Base-by-base conservation (phyloP, 64 coral and sea anemone genomes). In the Montipora sp. region DNA sequence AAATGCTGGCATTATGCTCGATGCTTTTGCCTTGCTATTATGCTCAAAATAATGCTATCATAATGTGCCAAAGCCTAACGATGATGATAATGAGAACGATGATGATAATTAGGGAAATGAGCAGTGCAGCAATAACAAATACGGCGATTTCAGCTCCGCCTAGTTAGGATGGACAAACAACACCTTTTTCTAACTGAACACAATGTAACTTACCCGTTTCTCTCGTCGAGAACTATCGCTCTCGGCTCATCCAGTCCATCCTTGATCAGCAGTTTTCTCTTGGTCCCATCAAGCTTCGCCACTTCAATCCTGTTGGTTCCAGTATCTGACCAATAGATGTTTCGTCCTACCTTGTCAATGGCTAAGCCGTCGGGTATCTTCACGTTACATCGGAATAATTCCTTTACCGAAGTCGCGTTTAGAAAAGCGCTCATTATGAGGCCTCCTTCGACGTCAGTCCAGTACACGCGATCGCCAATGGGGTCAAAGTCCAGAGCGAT, bases 401-500 rank as follows among this genome's bases (percentile, higher is more conserved):
- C 82, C 50, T 86, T 45, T 0, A 73, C 6, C 8, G 74, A 71
- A 3, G 90, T 75, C 22, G 72, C 95, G 44, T 96, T 92, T 45
- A 83, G 57, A 57, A 70, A 85, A 45, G 95, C 80, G 51, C 95
- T 92, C 2, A 77, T 71, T 1, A 96, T 93, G 15, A 48, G 70
- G 57, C 83, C 85, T 27, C 75, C 24, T 48, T 48, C 77, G n/a
- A 87, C 80, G 21, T 96, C 95, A 50, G 90, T 90, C 90, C 90
- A 96, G 22, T 90, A 96, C 20, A 96, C 79, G 49, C 80, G 76
- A 79, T 59, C 84, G 7, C 87, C 90, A 14, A 93, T 51, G 1
- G 91, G 87, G 51, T 96, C 90, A 73, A 57, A 92, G 15, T 96
- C 95, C n/a, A 96, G 45, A 47, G 95, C 95, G 57, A 93, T 84